Conservation (phyloP, 2,888 invertebrate species). For the Meteorus cinctellus region DNA sequence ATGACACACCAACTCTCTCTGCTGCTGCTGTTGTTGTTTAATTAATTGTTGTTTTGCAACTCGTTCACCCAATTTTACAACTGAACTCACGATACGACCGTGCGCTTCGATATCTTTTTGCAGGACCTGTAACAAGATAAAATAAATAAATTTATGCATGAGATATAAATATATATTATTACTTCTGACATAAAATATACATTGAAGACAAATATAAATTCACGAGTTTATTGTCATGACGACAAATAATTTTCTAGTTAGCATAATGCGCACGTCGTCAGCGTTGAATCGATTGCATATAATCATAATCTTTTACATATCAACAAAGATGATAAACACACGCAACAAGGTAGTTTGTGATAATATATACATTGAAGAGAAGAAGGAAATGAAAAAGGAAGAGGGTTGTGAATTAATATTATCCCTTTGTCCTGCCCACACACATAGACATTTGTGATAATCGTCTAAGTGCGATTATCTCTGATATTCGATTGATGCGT, state of each 20-base stretch:
- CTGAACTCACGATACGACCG: slow-evolving; percentile 86
- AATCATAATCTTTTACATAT: slow-evolving; percentile 50
- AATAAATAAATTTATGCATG: slow-evolving; percentile 7
- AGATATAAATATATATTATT: background rate
- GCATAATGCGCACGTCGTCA: too few species aligned
- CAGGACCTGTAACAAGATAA: slow-evolving; percentile 81
- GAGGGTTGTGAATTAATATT: slow-evolving; percentile 3
- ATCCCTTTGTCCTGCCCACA: slow-evolving; percentile 15
- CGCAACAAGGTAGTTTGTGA: slow-evolving; percentile 6
- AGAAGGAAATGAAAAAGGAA: slow-evolving; percentile 3
- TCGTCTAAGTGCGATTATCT: slow-evolving; percentile 19
- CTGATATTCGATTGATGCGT: slow-evolving; percentile 17
- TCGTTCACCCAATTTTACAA: slow-evolving; percentile 84
- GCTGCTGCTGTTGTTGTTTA: slow-evolving; percentile 61
- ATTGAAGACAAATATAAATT: slow-evolving; percentile 7
- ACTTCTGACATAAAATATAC: background rate
- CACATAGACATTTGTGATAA: background rate
- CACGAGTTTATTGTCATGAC: slow-evolving; percentile 25
- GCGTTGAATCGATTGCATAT: slow-evolving; percentile 45
- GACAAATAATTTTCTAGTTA: slow-evolving; percentile 26
- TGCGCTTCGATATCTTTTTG: slow-evolving; percentile 95
- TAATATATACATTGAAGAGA: slow-evolving; percentile 2
- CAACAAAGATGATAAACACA: slow-evolving; percentile 27
- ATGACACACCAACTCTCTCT: slow-evolving; percentile 53
- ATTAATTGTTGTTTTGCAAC: slow-evolving; percentile 67